Base-by-base conservation (phyloP, 92 coral and sea anemone genomes). In the Porites cylindrica region DNA sequence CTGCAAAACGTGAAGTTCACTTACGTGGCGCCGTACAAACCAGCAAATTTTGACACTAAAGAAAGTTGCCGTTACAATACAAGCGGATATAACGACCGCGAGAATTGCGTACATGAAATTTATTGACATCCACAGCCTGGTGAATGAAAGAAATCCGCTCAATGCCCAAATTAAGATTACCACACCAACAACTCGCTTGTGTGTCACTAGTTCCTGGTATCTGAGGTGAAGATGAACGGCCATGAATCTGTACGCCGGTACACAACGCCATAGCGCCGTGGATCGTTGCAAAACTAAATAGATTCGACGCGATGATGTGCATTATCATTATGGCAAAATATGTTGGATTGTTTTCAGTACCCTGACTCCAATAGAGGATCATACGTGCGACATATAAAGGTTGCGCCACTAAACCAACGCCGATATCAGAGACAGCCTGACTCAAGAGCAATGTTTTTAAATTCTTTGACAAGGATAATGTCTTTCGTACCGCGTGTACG, bases 401-500 rank as follows among this genome's bases (percentile, higher is more conserved):
- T n/a, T n/a, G n/a, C n/a, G n/a, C n/a, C n/a, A n/a, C n/a, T n/a
- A n/a, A n/a, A n/a, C n/a, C n/a, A n/a, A n/a, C n/a, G 4, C 38
- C 72, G 10, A 19, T 9, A 54, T 75, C 79, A 51, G 79, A 75
- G 24, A 75, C 38, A 24, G 65, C 79, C 17, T 52, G 79, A 75
- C 79, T 75, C 79, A 75, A n/a, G 18, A 75, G 79, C 66, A 75
- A 54, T 21, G 66, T 75, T 23, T 75, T 75, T 75, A 56, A 52
- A 23, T n/a, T 75, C 79, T 75, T 75, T 54, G 65, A 43, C 66
- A 52, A 54, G 19, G 79, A 75, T 5, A 50, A 1, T 3, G 79
- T 75, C 21, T 75, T 51, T 52, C 79, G 14, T 75, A 54, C 54
- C 65, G 79, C 79, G 29, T 54, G 20, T 6, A 59, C 8, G 13